Percentiles rank a stretch among this genome's conserved stretches.
Evolutionary conservation across 2,888 invertebrate species (phyloP).

Genomic region (Nomada lathburiana): DNA sequence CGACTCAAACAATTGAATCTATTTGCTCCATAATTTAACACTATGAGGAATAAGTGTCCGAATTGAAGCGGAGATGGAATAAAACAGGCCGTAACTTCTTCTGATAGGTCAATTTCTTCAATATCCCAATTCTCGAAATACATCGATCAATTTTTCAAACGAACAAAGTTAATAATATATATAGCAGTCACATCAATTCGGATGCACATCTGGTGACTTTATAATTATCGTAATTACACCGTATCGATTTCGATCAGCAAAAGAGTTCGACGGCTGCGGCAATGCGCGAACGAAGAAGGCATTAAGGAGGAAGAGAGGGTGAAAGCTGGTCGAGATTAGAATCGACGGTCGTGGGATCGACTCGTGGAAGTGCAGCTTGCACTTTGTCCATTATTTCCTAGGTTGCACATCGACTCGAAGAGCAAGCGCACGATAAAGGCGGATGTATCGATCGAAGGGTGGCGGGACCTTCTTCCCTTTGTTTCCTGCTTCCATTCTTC

Average conservation of each 20-base stretch:
- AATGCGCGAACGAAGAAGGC: constrained; percentile 1
- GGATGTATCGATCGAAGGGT: constrained; percentile 66
- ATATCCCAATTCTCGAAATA: neutral
- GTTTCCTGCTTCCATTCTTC: constrained; percentile 39
- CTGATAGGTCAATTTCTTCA: neutral
- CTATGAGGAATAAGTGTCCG: neutral
- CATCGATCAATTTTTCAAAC: too few species aligned
- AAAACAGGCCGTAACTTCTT: too few species aligned
- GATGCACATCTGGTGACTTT: too few species aligned
- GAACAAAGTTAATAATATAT: too few species aligned
- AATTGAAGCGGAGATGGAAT: neutral
- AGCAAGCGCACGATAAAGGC: constrained; percentile 65
- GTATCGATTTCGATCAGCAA: neutral
- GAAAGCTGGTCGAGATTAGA: constrained; percentile 64
- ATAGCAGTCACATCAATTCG: too few species aligned
- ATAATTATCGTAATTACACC: neutral
- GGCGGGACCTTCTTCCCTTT: constrained; percentile 59
- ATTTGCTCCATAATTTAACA: too few species aligned
- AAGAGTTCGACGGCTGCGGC: constrained; percentile 5
- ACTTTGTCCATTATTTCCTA: constrained; percentile 30
- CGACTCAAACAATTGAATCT: too few species aligned
- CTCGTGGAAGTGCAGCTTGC: constrained; percentile 54
- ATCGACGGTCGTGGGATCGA: constrained; percentile 59
- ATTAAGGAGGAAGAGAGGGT: constrained; percentile 19
- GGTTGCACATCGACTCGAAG: constrained; percentile 44